Evolutionary conservation across 2,113 vertebrate genomes (phyloP).

Genomic region (Gavia stellata): DNA sequence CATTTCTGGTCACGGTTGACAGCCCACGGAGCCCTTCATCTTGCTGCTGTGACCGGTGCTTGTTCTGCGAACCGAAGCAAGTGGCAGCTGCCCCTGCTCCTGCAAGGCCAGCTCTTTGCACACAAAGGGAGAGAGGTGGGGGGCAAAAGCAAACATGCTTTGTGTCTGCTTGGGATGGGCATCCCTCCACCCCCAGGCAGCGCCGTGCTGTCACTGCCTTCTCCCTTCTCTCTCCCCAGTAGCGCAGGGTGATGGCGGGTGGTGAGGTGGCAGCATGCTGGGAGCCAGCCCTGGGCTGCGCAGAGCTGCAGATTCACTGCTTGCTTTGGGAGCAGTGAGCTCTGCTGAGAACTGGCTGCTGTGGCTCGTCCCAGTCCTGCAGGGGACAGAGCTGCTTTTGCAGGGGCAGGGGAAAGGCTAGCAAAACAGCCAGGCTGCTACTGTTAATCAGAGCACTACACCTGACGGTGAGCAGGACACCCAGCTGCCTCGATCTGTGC

Average conservation of each 20-base stretch:
- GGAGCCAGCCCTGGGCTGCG: not conserved
- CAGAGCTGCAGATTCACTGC: fast-evolving
- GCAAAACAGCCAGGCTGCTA: not conserved
- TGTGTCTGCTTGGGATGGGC: fast-evolving
- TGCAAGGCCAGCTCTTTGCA: not conserved
- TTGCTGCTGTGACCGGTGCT: not conserved
- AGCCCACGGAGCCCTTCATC: not conserved
- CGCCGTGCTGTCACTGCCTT: fast-evolving
- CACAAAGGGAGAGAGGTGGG: not conserved
- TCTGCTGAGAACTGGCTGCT: not conserved
- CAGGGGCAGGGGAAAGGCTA: not conserved
- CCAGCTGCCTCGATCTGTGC: not conserved
- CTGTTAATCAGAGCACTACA: fast-evolving
- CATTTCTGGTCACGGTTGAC: not conserved
- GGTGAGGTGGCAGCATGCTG: not conserved
- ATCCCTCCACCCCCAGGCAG: not conserved
- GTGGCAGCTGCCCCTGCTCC: not conserved
- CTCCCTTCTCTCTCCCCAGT: not conserved
- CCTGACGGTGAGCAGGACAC: fast-evolving
- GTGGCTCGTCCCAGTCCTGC: not conserved
- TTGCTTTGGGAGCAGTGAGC: fast-evolving
- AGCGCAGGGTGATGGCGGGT: fast-evolving
- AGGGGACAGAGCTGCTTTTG: not conserved
- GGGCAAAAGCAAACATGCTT: not conserved
- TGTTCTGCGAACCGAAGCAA: not conserved